Percentiles rank a stretch among this genome's conserved stretches.
phyloP scores from a whole-genome alignment of 2,888 invertebrate species.

The Cheilosia grossa region DNA sequence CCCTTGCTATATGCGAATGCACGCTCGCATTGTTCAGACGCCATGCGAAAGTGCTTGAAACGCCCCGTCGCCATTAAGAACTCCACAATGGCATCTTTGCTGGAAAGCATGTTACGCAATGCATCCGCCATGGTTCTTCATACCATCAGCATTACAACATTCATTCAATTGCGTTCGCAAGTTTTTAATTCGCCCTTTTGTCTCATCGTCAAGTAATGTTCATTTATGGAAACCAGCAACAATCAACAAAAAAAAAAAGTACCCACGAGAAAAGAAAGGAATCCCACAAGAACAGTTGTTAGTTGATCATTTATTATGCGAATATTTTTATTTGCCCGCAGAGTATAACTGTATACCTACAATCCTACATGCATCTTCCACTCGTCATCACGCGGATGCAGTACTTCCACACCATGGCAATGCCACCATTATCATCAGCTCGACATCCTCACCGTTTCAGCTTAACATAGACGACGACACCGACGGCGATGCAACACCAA shows the following conservation, averaged over 20 bases:
- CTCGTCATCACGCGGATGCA: slow-evolving; percentile 19
- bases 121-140: not conserved
- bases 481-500: not conserved
- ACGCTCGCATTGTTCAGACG: too few species aligned
- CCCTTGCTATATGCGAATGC: too few species aligned
- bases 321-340: slow-evolving; percentile 65
- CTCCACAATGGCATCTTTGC: not conserved
- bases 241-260: slow-evolving; percentile 3
- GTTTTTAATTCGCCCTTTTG: slow-evolving; percentile 39
- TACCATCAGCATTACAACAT: slow-evolving; percentile 20
- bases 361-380: not conserved
- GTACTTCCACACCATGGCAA: slow-evolving; percentile 19
- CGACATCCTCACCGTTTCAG: slow-evolving; percentile 29
- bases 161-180: slow-evolving; percentile 35
- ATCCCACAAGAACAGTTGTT: slow-evolving; percentile 63
- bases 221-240: slow-evolving; percentile 39
- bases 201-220: slow-evolving; percentile 48
- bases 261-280: slow-evolving; percentile 15
- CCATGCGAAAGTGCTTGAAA: too few species aligned
- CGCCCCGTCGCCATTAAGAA: not conserved
- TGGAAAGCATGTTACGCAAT: not conserved
- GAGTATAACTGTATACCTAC: slow-evolving; percentile 34
- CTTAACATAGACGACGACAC: slow-evolving; percentile 1
- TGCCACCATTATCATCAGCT: not conserved
- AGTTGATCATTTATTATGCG: slow-evolving; percentile 63